Conservation (phyloP, 1,140 invertebrate genomes). For the Elymnias hypermnestra region DNA sequence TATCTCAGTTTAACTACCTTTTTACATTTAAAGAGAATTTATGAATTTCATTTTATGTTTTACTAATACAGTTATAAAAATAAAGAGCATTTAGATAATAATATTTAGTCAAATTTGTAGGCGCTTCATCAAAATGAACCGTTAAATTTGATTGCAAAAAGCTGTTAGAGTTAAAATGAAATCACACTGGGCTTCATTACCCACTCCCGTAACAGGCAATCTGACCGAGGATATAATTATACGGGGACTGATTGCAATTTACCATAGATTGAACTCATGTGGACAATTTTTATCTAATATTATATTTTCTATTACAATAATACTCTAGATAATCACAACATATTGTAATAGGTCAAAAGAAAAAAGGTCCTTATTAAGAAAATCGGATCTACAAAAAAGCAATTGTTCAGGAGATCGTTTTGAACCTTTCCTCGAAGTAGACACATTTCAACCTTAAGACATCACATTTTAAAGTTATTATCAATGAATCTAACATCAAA, state of each 20-base stretch:
- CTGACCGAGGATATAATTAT: slow-evolving; percentile 24
- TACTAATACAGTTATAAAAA: slow-evolving; percentile 1
- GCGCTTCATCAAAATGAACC: not conserved
- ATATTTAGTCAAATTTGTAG: no score
- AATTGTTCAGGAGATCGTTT: no score
- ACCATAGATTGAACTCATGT: slow-evolving; percentile 1
- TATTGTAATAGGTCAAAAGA: no score
- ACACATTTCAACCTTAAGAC: no score
- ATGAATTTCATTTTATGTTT: not conserved
- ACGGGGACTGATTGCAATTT: slow-evolving; percentile 15
- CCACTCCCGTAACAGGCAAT: slow-evolving; percentile 1
- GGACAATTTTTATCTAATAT: not conserved
- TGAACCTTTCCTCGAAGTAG: no score
- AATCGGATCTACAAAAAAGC: no score
- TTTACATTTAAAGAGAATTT: not conserved
- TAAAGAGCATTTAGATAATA: not conserved
- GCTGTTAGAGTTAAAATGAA: slow-evolving; percentile 7
- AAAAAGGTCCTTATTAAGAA: no score
- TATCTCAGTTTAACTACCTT: no score
- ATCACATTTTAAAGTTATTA: no score
- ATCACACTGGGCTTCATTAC: slow-evolving; percentile 10
- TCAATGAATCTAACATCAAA: no score
- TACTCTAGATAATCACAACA: no score
- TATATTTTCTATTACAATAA: not conserved
- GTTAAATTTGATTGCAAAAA: slow-evolving; percentile 6